Evolutionary conservation across 2,113 vertebrate genomes (phyloP).

Genomic region (Panthera tigris): DNA sequence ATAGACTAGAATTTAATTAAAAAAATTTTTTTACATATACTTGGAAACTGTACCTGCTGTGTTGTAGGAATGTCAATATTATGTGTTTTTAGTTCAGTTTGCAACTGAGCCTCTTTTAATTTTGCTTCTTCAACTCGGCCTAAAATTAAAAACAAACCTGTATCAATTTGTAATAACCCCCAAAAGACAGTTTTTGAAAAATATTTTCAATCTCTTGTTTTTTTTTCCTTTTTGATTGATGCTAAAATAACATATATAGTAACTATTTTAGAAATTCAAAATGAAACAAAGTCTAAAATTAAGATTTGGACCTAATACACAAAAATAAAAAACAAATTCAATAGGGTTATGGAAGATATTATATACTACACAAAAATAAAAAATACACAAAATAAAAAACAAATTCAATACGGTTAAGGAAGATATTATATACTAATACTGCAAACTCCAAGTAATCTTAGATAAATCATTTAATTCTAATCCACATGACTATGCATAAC

Average conservation of each 20-base stretch:
- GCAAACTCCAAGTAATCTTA: background rate
- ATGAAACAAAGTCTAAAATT: conserved; percentile 38
- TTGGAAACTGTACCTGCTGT: conserved; percentile 81
- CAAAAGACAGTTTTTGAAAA: background rate
- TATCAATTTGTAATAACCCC: background rate
- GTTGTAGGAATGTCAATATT: conserved; percentile 80
- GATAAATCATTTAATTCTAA: background rate
- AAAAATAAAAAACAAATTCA: conserved; percentile 41
- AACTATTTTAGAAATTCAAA: conserved; percentile 22
- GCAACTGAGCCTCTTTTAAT: conserved; percentile 83
- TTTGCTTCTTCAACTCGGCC: conserved; percentile 83
- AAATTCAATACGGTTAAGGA: conserved; percentile 1
- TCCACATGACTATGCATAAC: background rate
- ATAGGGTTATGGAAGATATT: background rate
- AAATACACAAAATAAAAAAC: conserved; percentile 13
- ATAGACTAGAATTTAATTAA: background rate
- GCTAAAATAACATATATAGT: conserved; percentile 16
- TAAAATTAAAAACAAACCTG: conserved; percentile 73
- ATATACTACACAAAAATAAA: background rate
- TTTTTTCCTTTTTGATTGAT: background rate
- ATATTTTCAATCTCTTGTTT: background rate
- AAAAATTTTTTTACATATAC: background rate
- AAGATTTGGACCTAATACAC: background rate
- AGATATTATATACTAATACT: background rate
- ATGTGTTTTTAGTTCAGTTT: conserved; percentile 80